Conservation (phyloP, 2,888 invertebrate species). For the Leptodirus hochenwartii region DNA sequence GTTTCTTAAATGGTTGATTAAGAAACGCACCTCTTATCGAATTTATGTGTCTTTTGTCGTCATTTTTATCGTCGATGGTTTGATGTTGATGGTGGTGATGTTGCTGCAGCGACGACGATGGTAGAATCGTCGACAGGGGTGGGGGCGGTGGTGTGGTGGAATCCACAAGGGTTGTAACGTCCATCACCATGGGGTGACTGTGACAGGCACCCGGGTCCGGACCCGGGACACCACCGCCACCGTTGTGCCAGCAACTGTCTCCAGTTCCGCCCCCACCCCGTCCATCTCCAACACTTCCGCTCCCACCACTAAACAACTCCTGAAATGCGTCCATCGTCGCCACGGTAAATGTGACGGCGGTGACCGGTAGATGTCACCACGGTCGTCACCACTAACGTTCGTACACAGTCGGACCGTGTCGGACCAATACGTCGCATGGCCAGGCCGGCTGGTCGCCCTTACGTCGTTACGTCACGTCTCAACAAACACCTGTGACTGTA, state of each 20-base stretch:
- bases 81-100: conserved; percentile 8
- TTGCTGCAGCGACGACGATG: conserved; percentile 13
- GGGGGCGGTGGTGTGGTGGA: conserved; percentile 40
- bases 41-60: conserved; percentile 42
- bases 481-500: too few species aligned
- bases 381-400: conserved; percentile 17
- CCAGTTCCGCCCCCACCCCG: conserved; percentile 7
- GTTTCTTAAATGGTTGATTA: too few species aligned
- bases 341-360: too few species aligned
- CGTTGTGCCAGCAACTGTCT: conserved; percentile 6
- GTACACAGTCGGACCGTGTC: conserved; percentile 13
- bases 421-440: conserved; percentile 16
- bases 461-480: too few species aligned
- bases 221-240: conserved; percentile 8
- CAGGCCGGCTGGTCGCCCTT: conserved; percentile 15
- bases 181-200: too few species aligned
- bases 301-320: conserved; percentile 24
- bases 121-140: conserved; percentile 23
- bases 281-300: conserved; percentile 12
- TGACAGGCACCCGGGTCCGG: conserved; percentile 9
- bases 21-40: conserved; percentile 42
- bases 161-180: conserved; percentile 28
- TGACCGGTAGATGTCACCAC: too few species aligned
- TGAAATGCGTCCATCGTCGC: conserved; percentile 31
- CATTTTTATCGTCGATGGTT: conserved; percentile 21